Conservation (phyloP, 1,140 invertebrate species). For the Meloidogyne exigua region DNA sequence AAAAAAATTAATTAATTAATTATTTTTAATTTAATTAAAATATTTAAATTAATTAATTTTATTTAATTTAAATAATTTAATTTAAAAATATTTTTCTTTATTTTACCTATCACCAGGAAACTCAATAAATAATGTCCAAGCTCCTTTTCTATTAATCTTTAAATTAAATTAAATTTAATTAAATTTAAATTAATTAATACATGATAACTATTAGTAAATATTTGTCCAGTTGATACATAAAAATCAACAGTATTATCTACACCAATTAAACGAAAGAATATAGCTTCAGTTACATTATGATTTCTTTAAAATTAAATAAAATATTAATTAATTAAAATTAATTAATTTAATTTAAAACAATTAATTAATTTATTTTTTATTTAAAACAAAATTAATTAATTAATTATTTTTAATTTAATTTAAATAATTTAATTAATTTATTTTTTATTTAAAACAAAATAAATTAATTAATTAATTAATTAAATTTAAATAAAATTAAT, state of each 20-base stretch:
- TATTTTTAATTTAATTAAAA: background rate
- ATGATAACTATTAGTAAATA: conserved; percentile 62
- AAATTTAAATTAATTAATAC: conserved; percentile 26
- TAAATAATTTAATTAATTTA: background rate
- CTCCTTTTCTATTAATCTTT: conserved; percentile 59
- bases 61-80: background rate
- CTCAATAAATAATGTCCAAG: conserved; percentile 62
- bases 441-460: no score
- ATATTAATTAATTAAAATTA: background rate
- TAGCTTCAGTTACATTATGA: conserved; percentile 60
- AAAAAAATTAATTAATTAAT: no score
- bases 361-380: background rate
- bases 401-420: no score
- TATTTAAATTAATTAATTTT: background rate
- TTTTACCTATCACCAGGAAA: conserved; percentile 53
- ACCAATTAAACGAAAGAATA: conserved; percentile 59
- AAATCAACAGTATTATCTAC: conserved; percentile 63
- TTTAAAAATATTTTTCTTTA: background rate
- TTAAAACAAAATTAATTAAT: background rate
- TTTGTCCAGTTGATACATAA: conserved; percentile 56
- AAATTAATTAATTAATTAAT: background rate
- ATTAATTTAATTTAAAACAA: background rate
- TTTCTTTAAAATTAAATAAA: conserved; percentile 42
- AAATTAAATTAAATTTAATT: conserved; percentile 12
- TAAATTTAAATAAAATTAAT: background rate